Conservation (phyloP, 1,140 invertebrate species). For the Ceratitis capitata region DNA sequence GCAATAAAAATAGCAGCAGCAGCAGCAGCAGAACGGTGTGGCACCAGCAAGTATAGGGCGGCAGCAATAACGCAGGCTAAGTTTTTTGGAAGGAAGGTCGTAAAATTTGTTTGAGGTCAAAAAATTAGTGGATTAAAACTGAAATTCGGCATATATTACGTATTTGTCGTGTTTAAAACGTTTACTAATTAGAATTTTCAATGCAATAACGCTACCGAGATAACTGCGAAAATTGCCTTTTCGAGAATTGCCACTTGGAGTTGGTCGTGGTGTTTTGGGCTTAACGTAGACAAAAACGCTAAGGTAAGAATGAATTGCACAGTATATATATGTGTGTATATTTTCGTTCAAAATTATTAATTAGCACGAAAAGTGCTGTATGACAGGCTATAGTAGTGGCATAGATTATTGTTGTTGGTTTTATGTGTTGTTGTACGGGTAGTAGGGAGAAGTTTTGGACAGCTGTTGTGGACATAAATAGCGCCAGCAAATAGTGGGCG, state of each 20-base stretch:
- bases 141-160: background rate
- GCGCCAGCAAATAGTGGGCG: background rate
- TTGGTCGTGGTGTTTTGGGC: conserved; percentile 55
- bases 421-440: background rate
- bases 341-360: conserved; percentile 3
- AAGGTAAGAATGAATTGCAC: conserved; percentile 50
- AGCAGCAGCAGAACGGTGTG: background rate
- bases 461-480: conserved; percentile 42
- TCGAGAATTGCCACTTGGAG: conserved; percentile 61
- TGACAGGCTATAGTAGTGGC: background rate
- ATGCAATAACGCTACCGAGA: background rate
- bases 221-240: conserved; percentile 60
- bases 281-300: conserved; percentile 62
- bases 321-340: background rate
- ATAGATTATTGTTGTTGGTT: conserved; percentile 33
- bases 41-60: background rate
- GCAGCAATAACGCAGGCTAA: background rate
- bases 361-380: background rate
- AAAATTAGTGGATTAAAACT: background rate
- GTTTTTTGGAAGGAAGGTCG: background rate
- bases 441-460: conserved; percentile 36
- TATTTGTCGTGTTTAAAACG: background rate
- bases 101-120: background rate
- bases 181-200: conserved; percentile 21
- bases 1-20: conserved; percentile 9